These are phyloP conservation scores for Intellagama lesueurii DNA, from an alignment of 2,797 vertebrate genomes.

Conservation along the genomic window DNA sequence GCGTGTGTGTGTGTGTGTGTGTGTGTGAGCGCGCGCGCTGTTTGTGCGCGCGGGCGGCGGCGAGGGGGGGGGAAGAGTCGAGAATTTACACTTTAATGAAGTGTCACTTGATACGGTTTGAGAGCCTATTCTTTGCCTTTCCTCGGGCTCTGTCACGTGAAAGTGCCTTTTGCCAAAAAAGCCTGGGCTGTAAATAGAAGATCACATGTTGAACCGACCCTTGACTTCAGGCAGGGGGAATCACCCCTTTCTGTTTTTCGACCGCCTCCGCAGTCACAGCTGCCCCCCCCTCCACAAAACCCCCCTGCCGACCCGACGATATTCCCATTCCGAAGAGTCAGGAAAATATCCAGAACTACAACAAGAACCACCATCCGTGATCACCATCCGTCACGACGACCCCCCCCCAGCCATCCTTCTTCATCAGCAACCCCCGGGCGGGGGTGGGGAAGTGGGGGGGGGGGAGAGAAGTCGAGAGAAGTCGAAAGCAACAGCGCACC, in stretches of 20 bases:
- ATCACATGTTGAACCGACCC: constrained; percentile 90
- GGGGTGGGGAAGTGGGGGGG: neutral
- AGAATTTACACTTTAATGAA: constrained; percentile 87
- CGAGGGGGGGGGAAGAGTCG: constrained; percentile 35
- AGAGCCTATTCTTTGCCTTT: constrained; percentile 80
- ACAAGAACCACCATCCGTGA: neutral
- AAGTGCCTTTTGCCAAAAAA: constrained; percentile 84
- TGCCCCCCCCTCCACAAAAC: constrained; percentile 28
- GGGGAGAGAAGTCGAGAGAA: neutral
- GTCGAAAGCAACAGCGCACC: constrained; percentile 39
- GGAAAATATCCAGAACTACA: constrained; percentile 48
- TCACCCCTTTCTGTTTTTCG: constrained; percentile 48
- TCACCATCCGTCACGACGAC: neutral
- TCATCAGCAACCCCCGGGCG: constrained; percentile 63
- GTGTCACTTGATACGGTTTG: constrained; percentile 86
- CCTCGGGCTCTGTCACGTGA: constrained; percentile 91
- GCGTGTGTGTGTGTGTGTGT: too few species aligned
- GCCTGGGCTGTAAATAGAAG: constrained; percentile 87
- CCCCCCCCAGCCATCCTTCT: neutral
- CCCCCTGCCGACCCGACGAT: neutral
- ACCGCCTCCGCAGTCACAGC: constrained; percentile 29
- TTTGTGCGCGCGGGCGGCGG: constrained; percentile 55
- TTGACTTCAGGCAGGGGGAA: neutral
- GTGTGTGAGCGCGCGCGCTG: too few species aligned
- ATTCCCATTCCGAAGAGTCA: constrained; percentile 43